Evolutionary conservation across 2,113 vertebrate species (phyloP).

Genomic region (Egretta garzetta): DNA sequence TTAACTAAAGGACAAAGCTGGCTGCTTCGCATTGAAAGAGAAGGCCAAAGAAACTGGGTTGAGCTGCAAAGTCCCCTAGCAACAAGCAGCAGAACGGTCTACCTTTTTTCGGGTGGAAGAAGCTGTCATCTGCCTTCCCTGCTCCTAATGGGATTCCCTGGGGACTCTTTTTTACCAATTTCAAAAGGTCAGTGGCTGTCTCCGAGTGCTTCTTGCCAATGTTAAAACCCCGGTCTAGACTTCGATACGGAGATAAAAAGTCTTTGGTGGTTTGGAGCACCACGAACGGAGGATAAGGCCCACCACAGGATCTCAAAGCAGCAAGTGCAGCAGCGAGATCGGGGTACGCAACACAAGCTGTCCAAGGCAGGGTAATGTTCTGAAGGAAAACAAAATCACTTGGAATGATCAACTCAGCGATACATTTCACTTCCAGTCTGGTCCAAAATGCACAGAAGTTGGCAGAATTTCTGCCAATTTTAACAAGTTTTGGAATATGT

Average conservation of each 20-base stretch:
- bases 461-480: not conserved
- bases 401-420: not conserved
- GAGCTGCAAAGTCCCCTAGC: not conserved
- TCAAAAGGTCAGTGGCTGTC: slow-evolving; percentile 37
- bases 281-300: not conserved
- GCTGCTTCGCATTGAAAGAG: not conserved
- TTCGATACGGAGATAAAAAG: not conserved
- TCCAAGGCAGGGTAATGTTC: not conserved
- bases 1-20: not conserved
- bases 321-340: not conserved
- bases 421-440: not conserved
- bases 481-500: not conserved
- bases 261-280: not conserved
- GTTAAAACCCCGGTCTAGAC: not conserved
- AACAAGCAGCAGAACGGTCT: not conserved
- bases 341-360: not conserved
- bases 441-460: not conserved
- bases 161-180: slow-evolving; percentile 8
- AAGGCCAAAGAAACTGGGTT: not conserved
- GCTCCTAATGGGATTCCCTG: slow-evolving; percentile 30
- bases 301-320: not conserved
- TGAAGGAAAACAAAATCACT: not conserved
- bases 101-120: not conserved
- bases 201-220: not conserved
- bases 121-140: not conserved